Percentiles rank a stretch among this genome's conserved stretches.
phyloP scores from a whole-genome alignment of 2,797 vertebrate genomes.

The Morus bassanus region DNA sequence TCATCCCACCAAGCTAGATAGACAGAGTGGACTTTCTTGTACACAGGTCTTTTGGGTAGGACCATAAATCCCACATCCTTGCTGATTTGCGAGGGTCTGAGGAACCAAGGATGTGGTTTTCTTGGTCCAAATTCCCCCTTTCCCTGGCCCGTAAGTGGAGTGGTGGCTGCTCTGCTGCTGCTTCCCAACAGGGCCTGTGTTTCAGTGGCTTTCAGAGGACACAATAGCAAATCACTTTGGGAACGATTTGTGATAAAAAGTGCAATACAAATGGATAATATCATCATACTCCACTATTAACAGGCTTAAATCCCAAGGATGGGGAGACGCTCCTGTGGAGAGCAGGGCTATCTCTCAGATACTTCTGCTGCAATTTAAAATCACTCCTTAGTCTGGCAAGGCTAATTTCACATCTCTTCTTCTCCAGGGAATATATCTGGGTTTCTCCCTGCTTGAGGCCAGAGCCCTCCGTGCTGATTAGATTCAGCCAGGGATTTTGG shows the following conservation, averaged over 20 bases:
- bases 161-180: not conserved
- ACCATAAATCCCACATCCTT: not conserved
- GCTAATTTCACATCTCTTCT: slow-evolving; percentile 24
- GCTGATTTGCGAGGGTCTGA: not conserved
- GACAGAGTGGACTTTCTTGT: not conserved
- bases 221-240: not conserved
- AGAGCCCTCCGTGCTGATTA: not conserved
- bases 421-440: not conserved
- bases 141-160: not conserved
- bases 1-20: not conserved
- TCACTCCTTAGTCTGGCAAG: not conserved
- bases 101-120: not conserved
- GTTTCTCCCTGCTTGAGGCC: not conserved
- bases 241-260: slow-evolving; percentile 27
- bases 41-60: not conserved
- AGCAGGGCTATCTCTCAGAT: slow-evolving; percentile 40
- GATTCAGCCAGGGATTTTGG: not conserved
- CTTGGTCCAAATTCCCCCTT: not conserved
- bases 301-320: slow-evolving; percentile 44
- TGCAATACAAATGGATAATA: slow-evolving; percentile 52
- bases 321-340: slow-evolving; percentile 29
- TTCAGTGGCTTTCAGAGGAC: not conserved
- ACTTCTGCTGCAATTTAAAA: slow-evolving; percentile 49
- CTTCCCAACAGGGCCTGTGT: not conserved
- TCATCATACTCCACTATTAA: slow-evolving; percentile 44